Evolutionary conservation across 2,888 invertebrate genomes (phyloP), one percentile per base, ranked within the genome.

Genomic region (Andrena hattorfiana): DNA sequence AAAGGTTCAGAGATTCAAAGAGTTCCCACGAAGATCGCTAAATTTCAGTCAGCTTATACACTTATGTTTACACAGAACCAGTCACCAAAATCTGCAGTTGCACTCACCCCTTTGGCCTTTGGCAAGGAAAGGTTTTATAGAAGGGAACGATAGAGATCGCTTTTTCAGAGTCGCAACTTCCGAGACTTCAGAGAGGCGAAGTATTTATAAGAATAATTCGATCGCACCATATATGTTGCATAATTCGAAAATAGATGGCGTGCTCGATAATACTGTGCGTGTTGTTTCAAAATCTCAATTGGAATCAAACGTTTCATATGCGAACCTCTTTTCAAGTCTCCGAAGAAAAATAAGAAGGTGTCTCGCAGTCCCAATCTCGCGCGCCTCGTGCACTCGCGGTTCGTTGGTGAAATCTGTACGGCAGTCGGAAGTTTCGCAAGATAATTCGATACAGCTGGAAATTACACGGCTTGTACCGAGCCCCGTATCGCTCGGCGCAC

Each of bases 361-460:
- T 13, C 42, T 60, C 48, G 59, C 48, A 10, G 59, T 70, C 30
- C 48, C 2, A 30, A n/a, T 70, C 48, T 8, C 48, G n/a, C 1
- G 6, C 26, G n/a, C 5, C 70, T 20, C 48, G 59, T 28, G 13
- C 48, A 48, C 48, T 49, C 16, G n/a, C 30, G 30, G n/a, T 20
- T 70, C 59, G 20, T 28, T 5, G 10, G 60, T 49, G 63, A 76
- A 71, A 67, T 77, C 54, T 56, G 51, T 13, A 35, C 74, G 35
- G 51, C 51, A 62, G 35, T 42, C 56, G 10, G n/a, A 62, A 71
- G 67, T 81, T 63, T 59, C 64, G 54, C 32, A 35, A 51, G 63
- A 70, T 81, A 68, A 72, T 66, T 60, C 76, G 59, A 69, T 69
- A 64, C 48, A 79, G 60, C 59, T 71, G 32, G 59, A 82, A 82